Percentiles rank a stretch among this genome's conserved stretches.
Conservation (phyloP, 1,140 invertebrate genomes). For the Atta colombica region DNA sequence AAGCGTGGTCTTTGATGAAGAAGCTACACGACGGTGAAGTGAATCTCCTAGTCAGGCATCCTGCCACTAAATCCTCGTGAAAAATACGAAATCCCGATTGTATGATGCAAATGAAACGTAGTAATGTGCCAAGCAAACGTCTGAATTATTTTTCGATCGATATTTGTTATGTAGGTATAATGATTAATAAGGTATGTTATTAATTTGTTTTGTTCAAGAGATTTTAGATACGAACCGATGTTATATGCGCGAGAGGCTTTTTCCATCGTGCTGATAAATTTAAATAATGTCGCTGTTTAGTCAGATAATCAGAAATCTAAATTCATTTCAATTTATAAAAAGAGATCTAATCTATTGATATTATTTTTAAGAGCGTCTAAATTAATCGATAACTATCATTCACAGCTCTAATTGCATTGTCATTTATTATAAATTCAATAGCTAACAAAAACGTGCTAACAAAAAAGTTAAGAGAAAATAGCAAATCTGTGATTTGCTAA, state of each 20-base stretch:
- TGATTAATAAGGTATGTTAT: conserved; percentile 20
- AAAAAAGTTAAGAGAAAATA: neutral
- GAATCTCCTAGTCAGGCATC: conserved; percentile 87
- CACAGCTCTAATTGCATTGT: neutral
- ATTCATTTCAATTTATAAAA: neutral
- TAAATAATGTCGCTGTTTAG: conserved; percentile 7
- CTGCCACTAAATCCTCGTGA: conserved; percentile 84
- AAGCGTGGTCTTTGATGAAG: conserved; percentile 97
- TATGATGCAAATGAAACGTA: neutral
- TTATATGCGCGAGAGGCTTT: neutral
- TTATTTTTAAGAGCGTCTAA: neutral
- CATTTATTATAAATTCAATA: conserved; percentile 2
- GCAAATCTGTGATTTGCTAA: neutral
- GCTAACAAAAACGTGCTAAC: neutral
- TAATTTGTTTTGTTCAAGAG: conserved; percentile 20
- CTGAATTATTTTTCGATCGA: conserved; percentile 35
- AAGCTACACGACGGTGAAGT: conserved; percentile 94
- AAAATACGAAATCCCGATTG: conserved; percentile 71
- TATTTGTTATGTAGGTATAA: conserved; percentile 43
- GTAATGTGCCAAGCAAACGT: conserved; percentile 41
- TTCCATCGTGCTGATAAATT: conserved; percentile 25
- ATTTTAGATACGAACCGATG: conserved; percentile 12
- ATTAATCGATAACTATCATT: conserved; percentile 1
- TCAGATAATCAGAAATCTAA: conserved; percentile 10
- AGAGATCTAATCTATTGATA: neutral